phyloP scores from a whole-genome alignment of 2,113 vertebrate genomes.

The crab-eating macaque (Macaca fascicularis) region T2T-MFA8v1.1 NC_088389.1:51446501-51447000 shows the following conservation, averaged over 20 bases:
- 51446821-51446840: neutral
- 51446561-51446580: conserved; percentile 34
- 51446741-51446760: neutral
- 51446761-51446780: neutral
- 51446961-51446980: conserved; percentile 22
- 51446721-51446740: neutral
- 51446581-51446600: conserved; percentile 47
- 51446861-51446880: neutral
- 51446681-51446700: conserved; percentile 18
- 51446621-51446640: conserved; percentile 10
- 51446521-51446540: neutral
- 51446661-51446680: neutral
- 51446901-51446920: neutral
- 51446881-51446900: conserved; percentile 30
- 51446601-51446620: conserved; percentile 22
- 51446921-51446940: neutral
- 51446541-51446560: neutral
- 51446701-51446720: neutral
- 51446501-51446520: neutral
- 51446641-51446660: conserved; percentile 10
- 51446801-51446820: neutral
- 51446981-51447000: neutral
- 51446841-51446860: conserved; percentile 4
- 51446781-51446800: neutral
- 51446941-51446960: conserved; percentile 44